Base-by-base conservation (phyloP, 2,797 vertebrate species). In the Microctenopoma steveboyesi region DNA sequence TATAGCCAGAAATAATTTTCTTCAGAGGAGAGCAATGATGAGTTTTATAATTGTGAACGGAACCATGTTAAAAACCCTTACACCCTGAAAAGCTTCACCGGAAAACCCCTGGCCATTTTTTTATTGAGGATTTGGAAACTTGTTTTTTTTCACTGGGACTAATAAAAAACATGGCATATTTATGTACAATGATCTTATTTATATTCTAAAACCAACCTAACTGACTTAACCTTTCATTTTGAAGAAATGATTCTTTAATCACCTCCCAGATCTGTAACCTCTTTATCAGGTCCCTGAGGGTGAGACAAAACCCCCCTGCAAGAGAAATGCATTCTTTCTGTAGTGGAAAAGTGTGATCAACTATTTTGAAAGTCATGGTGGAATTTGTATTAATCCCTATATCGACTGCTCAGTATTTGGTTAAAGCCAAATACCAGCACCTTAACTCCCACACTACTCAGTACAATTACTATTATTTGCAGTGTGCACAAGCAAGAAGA, bases 241-340 rank as follows among this genome's bases (percentile, higher is more conserved):
- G 1, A 62, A 12, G n/a, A 4, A 59, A n/a, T 16, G 27, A 67
- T 65, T 70, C 14, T 35, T 8, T 0, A 54, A 61, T 39, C 10
- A 49, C 15, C 28, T 18, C 33, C 28, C n/a, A 10, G 46, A 73
- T 56, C 22, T 25, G 68, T 14, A 68, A n/a, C 7, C 39, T 47
- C 7, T 11, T 51, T 30, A 39, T 28, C 28, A 9, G 52, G 22
- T 16, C 10, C 27, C 37, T 43, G 27, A 50, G 18, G 18, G 50
- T 66, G 25, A 51, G 42, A 33, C 47, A 72, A 52, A n/a, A 49
- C 18, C 18, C 37, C n/a, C 28, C 18, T 58, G 12, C 10, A 43
- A 54, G 14, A 47, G 7, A 50, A 51, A 57, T 12, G 3, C 28
- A 45, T 39, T 53, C 43, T 45, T 52, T 39, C 27, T 43, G 33